A percentile compares a stretch with the other conserved stretches of the same genome.
These are phyloP conservation scores for Coregonus clupeaformis DNA, from an alignment of 2,113 vertebrate species.

Conservation along the genomic window DNA sequence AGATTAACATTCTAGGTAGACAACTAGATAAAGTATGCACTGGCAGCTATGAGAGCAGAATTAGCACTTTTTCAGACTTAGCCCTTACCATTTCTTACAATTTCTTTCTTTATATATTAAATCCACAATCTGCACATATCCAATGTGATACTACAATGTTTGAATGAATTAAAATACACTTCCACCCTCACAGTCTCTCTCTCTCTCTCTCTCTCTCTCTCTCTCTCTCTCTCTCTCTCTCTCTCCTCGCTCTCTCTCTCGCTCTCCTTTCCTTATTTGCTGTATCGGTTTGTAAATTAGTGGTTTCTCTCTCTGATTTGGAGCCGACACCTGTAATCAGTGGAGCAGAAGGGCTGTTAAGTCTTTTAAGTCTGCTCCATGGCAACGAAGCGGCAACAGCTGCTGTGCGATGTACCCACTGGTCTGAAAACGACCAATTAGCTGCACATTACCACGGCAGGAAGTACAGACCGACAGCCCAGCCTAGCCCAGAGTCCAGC, in stretches of 20 bases:
- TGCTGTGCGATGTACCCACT: not conserved
- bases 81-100: not conserved
- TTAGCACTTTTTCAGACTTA: not conserved
- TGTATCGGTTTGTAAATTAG: not conserved
- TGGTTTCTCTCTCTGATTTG: not conserved
- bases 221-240: too few relatives aligned
- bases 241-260: too few relatives aligned
- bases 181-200: too few relatives aligned
- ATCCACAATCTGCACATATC: not conserved
- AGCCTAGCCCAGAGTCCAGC: not conserved
- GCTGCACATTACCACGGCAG: constrained; percentile 4
- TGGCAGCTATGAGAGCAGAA: not conserved
- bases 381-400: constrained; percentile 8
- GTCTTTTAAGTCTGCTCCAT: constrained; percentile 4
- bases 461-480: not conserved
- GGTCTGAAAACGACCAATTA: constrained; percentile 8
- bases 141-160: not conserved
- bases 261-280: too few relatives aligned
- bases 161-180: too few relatives aligned
- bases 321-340: not conserved
- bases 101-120: not conserved
- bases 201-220: too few relatives aligned
- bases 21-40: not conserved
- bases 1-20: not conserved
- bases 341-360: not conserved